These are phyloP conservation scores for Eublepharis macularius DNA, from an alignment of 2,113 vertebrate genomes.

Conservation along the genomic window DNA sequence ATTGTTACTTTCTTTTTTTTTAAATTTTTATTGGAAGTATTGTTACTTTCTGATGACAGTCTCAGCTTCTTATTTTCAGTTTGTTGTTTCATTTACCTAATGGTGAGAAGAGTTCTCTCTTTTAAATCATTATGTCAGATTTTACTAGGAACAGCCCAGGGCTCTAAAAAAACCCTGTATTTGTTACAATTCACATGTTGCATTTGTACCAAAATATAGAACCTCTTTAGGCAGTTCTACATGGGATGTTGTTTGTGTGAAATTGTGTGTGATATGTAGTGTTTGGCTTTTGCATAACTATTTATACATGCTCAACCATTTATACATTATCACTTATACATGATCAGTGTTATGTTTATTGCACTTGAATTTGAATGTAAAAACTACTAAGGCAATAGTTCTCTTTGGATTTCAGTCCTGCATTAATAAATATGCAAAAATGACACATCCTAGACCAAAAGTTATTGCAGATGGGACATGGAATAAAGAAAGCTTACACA, in stretches of 20 bases:
- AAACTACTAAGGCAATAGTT: not conserved
- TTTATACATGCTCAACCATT: not conserved
- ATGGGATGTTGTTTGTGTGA: not conserved
- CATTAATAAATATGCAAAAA: not conserved
- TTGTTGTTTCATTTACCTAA: not conserved
- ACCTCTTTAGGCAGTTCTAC: not conserved
- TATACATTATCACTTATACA: not conserved
- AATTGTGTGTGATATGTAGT: no score
- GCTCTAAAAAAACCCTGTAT: not conserved
- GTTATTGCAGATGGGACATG: not conserved
- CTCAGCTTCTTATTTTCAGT: no score
- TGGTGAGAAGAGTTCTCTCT: not conserved
- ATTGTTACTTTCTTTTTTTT: no score
- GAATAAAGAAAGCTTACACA: not conserved
- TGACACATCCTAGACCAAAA: not conserved
- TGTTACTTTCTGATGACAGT: no score
- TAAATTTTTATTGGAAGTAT: no score
- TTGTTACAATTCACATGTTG: not conserved
- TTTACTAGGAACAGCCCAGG: not conserved
- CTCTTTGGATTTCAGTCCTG: not conserved
- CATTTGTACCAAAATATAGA: not conserved
- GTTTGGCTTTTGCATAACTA: not conserved
- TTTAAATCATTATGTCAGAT: not conserved
- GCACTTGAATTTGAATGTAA: not conserved
- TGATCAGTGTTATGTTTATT: not conserved